Evolutionary conservation across 1,140 invertebrate genomes (phyloP), one percentile per base, ranked within the genome.

Genomic region (Elysia chlorotica): DNA sequence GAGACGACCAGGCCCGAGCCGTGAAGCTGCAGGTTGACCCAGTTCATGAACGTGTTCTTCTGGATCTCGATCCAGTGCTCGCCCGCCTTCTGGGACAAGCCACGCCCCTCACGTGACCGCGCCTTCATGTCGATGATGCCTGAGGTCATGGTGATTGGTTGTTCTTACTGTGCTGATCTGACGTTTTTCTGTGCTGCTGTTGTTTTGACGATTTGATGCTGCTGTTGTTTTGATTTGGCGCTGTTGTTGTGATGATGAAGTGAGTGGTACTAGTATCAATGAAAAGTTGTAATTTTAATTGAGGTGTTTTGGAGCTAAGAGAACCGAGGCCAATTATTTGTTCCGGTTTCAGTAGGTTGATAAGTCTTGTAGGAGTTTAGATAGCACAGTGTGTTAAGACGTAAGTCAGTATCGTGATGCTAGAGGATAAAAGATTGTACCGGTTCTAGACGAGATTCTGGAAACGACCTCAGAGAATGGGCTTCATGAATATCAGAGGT

Each of bases 21-120:
- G 23, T 75, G 92, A 57, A 98, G 87, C 81, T 97, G 95, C 86
- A 98, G 96, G 88, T 99, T 99, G 75, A 98, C 94, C 96, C 97
- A 99, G 87, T 99, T 99, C 77, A 93, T 92, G 88, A 99, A 99
- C 0, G 97, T 99, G 83, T 97, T 96, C 35, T 96, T 93, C 88
- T 99, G 97, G 78, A 99, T 98, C 83, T 94, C 78, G 65, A 87
- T 73, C 79, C 73, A 79, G 36, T 75, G 63, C 35, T 77, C 76
- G 35, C 78, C 71, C 31, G 74, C 74, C 56, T 72, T 74, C 77
- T 81, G 74, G 54, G 76, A 77, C 68, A 85, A 75, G 17, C 84
- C 83, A 25, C 72, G 48, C 2, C 79, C 79, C 53, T 76, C 77
- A 23, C 54, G 36, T 21, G 75, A 77, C 4, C 75, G 41, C 28